Conservation (phyloP, 2,888 invertebrate genomes). For the Drosophila kanekoi region DNA sequence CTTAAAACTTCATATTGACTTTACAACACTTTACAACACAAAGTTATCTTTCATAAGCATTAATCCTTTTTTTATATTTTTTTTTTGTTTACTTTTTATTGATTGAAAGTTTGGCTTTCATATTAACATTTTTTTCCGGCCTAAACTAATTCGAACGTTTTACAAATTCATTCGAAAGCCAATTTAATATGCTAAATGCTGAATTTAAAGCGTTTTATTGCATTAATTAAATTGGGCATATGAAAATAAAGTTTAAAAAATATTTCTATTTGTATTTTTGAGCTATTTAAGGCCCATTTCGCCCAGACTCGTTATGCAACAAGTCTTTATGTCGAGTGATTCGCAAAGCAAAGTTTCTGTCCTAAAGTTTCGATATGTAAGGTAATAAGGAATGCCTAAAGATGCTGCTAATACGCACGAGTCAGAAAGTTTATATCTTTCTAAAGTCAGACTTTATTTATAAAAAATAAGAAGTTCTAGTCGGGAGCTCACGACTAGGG, state of each 20-base stretch:
- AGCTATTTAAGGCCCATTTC: neutral
- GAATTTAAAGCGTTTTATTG: neutral
- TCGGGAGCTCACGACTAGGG: no score
- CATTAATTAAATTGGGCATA: neutral
- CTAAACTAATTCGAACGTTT: conserved; percentile 4
- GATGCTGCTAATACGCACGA: no score
- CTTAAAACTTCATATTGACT: neutral
- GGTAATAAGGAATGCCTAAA: no score
- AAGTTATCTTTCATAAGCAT: neutral
- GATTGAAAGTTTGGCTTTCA: neutral
- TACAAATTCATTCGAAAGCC: neutral
- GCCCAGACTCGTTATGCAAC: no score
- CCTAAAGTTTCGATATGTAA: no score
- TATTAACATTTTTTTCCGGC: neutral
- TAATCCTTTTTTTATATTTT: neutral
- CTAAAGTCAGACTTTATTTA: no score
- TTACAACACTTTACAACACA: neutral
- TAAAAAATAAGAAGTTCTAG: no score
- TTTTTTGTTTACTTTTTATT: neutral
- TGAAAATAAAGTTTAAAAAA: neutral
- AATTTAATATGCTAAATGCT: conserved; percentile 6
- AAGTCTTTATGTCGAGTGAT: no score
- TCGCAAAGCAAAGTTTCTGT: no score
- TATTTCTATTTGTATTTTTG: neutral
- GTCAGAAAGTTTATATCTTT: no score